phyloP scores from a whole-genome alignment of 2,888 invertebrate genomes.

The Stratiomys singularior region DNA sequence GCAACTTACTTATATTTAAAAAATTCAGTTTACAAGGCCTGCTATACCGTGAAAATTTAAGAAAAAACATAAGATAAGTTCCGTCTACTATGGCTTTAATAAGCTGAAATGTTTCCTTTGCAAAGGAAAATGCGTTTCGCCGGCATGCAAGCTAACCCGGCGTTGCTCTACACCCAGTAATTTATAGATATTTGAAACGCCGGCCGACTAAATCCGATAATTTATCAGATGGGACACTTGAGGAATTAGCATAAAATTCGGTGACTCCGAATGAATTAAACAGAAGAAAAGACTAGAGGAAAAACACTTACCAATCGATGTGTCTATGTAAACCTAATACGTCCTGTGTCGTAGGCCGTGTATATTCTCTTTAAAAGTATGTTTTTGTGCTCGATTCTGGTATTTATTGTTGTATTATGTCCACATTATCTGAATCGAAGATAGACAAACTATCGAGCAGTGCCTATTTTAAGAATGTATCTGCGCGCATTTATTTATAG shows the following conservation, averaged over 20 bases:
- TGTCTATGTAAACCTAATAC: not conserved
- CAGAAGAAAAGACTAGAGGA: not conserved
- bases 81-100: too few relatives aligned
- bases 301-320: constrained; percentile 1
- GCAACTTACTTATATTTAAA: too few relatives aligned
- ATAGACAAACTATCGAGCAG: not conserved
- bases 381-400: not conserved
- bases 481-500: not conserved
- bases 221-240: not conserved
- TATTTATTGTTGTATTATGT: not conserved
- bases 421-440: not conserved
- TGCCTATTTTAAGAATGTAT: not conserved
- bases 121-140: not conserved
- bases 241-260: not conserved
- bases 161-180: not conserved
- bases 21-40: too few relatives aligned
- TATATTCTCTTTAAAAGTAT: too few relatives aligned
- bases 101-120: too few relatives aligned
- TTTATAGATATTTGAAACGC: not conserved
- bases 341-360: not conserved
- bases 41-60: too few relatives aligned
- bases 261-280: not conserved
- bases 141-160: not conserved
- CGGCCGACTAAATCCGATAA: not conserved
- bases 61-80: too few relatives aligned